These are phyloP conservation scores for Tricholauxania praeusta DNA, from an alignment of 2,888 invertebrate genomes.

Conservation along the genomic window DNA sequence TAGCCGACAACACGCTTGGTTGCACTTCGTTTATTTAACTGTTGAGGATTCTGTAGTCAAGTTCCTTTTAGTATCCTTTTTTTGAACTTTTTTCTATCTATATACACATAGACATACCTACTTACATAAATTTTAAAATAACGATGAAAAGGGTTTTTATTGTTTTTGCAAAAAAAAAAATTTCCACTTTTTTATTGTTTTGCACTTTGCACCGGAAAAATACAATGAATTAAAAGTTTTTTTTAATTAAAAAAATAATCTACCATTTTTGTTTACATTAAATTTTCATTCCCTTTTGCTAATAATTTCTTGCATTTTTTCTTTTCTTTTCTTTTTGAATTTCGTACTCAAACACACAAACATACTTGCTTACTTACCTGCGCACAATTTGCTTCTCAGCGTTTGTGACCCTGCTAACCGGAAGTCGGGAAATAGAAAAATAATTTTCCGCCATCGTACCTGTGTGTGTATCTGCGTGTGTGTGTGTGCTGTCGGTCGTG, in stretches of 20 bases:
- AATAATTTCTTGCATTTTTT: neutral
- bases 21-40: neutral
- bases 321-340: neutral
- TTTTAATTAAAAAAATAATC: neutral
- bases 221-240: neutral
- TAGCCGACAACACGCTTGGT: neutral
- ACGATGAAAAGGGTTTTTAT: neutral
- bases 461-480: no score
- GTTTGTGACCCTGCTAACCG: no score
- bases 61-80: neutral
- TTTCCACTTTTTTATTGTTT: neutral
- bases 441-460: no score
- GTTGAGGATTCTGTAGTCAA: neutral
- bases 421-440: no score
- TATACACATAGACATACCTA: no score
- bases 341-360: neutral
- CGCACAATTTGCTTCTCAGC: neutral
- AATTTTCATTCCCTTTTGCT: neutral
- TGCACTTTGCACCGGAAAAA: neutral
- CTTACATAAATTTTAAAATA: no score
- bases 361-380: neutral
- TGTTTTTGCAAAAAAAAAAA: neutral
- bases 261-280: conserved; percentile 8
- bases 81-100: no score
- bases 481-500: no score